Conservation (phyloP, 2,797 vertebrate species). For the Gephyroberyx darwinii region DNA sequence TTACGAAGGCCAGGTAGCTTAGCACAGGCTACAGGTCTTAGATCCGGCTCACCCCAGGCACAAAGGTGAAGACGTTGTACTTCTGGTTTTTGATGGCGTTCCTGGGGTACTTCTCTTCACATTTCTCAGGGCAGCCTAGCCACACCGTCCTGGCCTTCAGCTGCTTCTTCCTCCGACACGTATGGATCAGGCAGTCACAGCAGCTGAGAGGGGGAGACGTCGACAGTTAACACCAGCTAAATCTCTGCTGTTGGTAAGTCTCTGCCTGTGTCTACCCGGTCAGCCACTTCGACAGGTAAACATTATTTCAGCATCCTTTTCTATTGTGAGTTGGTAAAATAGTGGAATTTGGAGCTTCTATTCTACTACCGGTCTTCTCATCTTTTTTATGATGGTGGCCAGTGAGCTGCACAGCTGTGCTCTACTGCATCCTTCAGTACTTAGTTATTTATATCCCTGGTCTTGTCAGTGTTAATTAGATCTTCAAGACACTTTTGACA, state of each 20-base stretch:
- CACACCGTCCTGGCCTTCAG: conserved; percentile 88
- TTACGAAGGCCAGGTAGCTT: neutral
- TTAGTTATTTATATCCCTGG: conserved; percentile 34
- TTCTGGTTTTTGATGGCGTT: conserved; percentile 99
- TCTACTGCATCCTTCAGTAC: conserved; percentile 18
- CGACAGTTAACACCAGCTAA: neutral
- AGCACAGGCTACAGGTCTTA: neutral
- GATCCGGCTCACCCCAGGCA: conserved; percentile 92
- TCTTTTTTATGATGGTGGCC: conserved; percentile 5
- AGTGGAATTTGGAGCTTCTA: neutral
- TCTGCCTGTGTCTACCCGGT: neutral
- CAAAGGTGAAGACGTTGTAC: conserved; percentile 96
- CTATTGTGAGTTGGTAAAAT: neutral
- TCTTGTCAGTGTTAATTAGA: conserved; percentile 34
- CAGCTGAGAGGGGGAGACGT: conserved; percentile 81
- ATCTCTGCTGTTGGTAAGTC: neutral
- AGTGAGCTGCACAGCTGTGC: conserved; percentile 22
- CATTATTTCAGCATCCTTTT: neutral
- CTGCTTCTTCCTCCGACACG: conserved; percentile 91
- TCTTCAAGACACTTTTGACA: conserved; percentile 40
- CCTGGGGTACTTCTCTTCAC: conserved; percentile 96
- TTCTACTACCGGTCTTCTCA: neutral
- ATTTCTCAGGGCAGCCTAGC: conserved; percentile 97
- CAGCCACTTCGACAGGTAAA: neutral
- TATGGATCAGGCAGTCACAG: conserved; percentile 88